These are phyloP conservation scores for Thecocarcelia acutangulata DNA, from an alignment of 2,888 invertebrate species.

Conservation along the genomic window DNA sequence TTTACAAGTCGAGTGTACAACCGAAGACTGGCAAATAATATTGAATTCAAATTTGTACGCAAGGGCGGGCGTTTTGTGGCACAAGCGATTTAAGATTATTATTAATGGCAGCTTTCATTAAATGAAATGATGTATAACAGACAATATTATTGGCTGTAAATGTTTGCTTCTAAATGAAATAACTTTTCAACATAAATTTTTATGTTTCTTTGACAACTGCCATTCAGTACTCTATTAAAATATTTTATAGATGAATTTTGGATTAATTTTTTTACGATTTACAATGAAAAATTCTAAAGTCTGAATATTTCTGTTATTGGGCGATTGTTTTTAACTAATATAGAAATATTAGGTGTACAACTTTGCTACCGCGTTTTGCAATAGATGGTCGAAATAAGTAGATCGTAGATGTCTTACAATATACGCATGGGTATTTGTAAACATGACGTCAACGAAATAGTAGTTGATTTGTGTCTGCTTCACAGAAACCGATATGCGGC, in stretches of 20 bases:
- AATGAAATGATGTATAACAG: background rate
- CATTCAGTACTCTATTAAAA: slow-evolving; percentile 33
- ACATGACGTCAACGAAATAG: too few species aligned
- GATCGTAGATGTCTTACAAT: too few species aligned
- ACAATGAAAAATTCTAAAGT: background rate
- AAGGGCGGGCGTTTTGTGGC: too few species aligned
- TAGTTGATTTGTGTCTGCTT: too few species aligned
- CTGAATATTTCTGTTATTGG: slow-evolving; percentile 8
- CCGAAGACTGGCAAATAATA: background rate
- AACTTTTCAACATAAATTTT: background rate
- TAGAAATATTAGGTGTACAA: too few species aligned
- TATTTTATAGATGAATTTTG: slow-evolving; percentile 39
- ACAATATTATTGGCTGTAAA: background rate
- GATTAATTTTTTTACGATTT: slow-evolving; percentile 32
- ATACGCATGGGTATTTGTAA: too few species aligned
- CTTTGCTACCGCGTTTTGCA: too few species aligned
- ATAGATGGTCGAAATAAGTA: too few species aligned
- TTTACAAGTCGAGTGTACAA: background rate
- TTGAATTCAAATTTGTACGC: too few species aligned
- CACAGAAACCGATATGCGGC: background rate
- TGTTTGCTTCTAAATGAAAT: background rate
- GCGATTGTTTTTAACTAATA: too few species aligned
- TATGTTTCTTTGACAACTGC: slow-evolving; percentile 10
- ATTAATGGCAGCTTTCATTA: background rate
- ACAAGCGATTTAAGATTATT: background rate